Conservation (phyloP, 2,113 vertebrate species). For the Todiramphus saurophagus region DNA sequence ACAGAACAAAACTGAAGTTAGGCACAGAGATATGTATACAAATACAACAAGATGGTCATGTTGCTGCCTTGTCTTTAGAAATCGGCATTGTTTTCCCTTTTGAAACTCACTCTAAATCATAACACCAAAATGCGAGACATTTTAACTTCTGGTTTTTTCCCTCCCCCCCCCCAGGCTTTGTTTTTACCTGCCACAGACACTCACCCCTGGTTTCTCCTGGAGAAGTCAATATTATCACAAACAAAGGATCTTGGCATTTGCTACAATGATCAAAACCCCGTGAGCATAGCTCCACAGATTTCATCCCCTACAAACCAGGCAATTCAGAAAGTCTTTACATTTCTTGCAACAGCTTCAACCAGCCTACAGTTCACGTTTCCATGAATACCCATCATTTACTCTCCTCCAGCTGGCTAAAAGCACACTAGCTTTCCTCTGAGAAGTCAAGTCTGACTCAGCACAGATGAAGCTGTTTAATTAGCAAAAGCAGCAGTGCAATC, state of each 20-base stretch:
- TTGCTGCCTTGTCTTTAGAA: not conserved
- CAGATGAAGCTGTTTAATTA: not conserved
- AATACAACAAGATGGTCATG: not conserved
- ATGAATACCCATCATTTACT: accelerated
- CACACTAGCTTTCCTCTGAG: not conserved
- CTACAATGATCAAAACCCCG: not conserved
- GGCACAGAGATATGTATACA: accelerated
- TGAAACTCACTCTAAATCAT: not conserved
- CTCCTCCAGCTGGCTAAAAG: not conserved
- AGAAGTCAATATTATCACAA: not conserved
- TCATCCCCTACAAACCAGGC: not conserved
- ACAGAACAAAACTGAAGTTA: not conserved
- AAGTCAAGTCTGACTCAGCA: not conserved
- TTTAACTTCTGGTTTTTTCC: not conserved
- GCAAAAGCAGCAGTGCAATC: not conserved
- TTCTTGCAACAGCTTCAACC: not conserved
- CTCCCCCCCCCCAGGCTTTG: not conserved
- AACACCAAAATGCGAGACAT: not conserved
- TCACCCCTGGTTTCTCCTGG: not conserved
- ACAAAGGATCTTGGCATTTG: not conserved
- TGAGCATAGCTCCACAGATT: not conserved
- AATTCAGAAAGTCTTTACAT: not conserved
- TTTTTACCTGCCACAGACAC: not conserved
- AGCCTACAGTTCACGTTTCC: not conserved
- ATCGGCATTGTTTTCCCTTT: not conserved